Evolutionary conservation across 2,888 invertebrate species (phyloP), one percentile per base, ranked within the genome.

Genomic region (Apotomis betuletana): DNA sequence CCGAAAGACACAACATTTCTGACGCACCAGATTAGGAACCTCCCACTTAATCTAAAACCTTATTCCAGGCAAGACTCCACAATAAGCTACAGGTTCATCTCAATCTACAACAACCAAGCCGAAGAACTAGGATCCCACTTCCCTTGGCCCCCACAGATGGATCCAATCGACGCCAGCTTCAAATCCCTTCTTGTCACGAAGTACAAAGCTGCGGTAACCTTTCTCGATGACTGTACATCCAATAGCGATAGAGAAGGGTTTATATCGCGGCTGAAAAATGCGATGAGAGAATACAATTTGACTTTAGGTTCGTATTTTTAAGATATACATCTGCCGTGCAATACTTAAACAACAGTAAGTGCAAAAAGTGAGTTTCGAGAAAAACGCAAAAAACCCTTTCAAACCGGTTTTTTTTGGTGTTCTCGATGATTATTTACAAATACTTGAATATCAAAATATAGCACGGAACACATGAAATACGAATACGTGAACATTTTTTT

Each of bases 211-310:
- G 91, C 88, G 0, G 88, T 86, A 0, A 85, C 89, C 65, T 88
- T 91, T 70, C 75, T 92, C 2, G 88, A 92, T 65, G 83, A 88
- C 75, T 92, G 92, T 74, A 74, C 74, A 1, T 84, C 80, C 1
- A 78, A 77, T 51, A 90, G 90, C 74, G 80, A 80, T 54, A 79
- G 90, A 52, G 91, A 91, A 78, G 10, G 74, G 0, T 85, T 87
- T 9, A 72, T 91, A 2, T 60, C 78, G 68, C 90, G 87, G 49
- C 81, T 96, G 27, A 81, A 85, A 36, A 84, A 85, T 61, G 81
- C 94, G 77, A 89, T 96, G 41, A 55, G 77, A 0, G 81, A 77
- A 72, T 88, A 84, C 15, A 89, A 90, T 58, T 75, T 89, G 8
- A 82, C 89, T 0, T 86, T 49, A 10, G 49, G 49, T 49, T 10